phyloP scores from a whole-genome alignment of 2,797 vertebrate species.

The Peromyscus nudipes region DNA sequence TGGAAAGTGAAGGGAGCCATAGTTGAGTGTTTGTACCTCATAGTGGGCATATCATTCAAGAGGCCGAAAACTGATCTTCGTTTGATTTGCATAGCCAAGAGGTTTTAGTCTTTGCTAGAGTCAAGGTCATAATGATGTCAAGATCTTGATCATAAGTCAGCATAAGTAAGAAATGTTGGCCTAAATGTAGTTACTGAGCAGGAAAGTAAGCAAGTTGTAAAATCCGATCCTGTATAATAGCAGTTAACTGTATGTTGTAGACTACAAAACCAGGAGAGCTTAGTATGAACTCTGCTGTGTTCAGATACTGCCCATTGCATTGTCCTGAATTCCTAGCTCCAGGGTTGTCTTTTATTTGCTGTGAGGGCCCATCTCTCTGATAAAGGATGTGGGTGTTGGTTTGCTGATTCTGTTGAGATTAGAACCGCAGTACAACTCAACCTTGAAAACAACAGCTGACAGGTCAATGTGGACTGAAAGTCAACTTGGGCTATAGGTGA shows the following conservation, averaged over 20 bases:
- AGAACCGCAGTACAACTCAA: neutral
- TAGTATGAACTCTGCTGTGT: neutral
- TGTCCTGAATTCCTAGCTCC: conserved; percentile 27
- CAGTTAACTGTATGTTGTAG: conserved; percentile 77
- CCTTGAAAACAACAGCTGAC: conserved; percentile 14
- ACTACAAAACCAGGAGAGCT: conserved; percentile 10
- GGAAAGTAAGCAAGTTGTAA: conserved; percentile 69
- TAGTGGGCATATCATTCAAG: neutral
- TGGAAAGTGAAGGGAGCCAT: neutral
- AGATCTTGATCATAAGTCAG: conserved; percentile 61
- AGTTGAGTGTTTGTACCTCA: neutral
- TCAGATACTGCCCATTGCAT: neutral
- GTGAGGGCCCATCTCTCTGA: conserved; percentile 7
- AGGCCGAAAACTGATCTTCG: conserved; percentile 21
- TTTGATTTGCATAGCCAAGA: conserved; percentile 70
- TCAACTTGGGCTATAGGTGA: neutral
- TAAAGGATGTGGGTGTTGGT: conserved; percentile 7
- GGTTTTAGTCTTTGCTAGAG: conserved; percentile 56
- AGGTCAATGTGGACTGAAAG: neutral
- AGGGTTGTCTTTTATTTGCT: conserved; percentile 49
- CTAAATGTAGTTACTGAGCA: conserved; percentile 77
- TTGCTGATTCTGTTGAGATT: conserved; percentile 70
- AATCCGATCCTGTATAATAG: conserved; percentile 71
- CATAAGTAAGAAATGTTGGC: conserved; percentile 75
- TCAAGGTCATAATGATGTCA: conserved; percentile 8